These are phyloP conservation scores for Sinosuthora webbiana DNA, from an alignment of 2,113 vertebrate genomes.

Conservation along the genomic window DNA sequence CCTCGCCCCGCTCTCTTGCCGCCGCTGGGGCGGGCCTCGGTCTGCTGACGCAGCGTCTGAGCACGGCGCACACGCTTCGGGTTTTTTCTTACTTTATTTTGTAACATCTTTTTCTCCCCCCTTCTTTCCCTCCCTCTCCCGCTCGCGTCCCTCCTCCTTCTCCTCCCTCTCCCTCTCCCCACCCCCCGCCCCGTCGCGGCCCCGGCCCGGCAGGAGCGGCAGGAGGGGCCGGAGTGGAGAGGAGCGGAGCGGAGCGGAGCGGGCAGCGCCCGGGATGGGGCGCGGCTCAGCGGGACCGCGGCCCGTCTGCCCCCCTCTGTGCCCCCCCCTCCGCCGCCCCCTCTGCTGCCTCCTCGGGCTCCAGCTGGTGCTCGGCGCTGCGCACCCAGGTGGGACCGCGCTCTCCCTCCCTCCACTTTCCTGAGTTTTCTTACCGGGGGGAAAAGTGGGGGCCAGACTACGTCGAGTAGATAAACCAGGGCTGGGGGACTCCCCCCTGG, in stretches of 20 bases:
- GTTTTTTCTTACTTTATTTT: not conserved
- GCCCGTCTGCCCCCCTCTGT: not conserved
- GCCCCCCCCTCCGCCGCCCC: slow-evolving; percentile 5
- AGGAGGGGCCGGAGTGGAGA: not conserved
- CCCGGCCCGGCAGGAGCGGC: not conserved
- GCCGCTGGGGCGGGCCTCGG: not conserved
- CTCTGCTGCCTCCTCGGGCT: slow-evolving; percentile 45
- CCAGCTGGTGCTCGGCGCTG: slow-evolving; percentile 7
- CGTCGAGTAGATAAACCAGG: not conserved
- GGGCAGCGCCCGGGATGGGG: slow-evolving; percentile 32
- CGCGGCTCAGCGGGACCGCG: not conserved
- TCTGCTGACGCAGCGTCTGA: slow-evolving; percentile 68
- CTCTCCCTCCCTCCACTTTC: not conserved
- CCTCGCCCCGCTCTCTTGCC: not conserved
- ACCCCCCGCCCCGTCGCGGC: too few relatives aligned
- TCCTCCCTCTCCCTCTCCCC: not conserved
- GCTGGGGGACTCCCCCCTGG: not conserved
- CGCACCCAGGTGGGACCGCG: slow-evolving; percentile 8
- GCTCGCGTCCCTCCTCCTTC: not conserved
- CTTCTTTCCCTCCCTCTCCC: not conserved
- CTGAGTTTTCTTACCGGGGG: not conserved
- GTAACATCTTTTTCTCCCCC: not conserved
- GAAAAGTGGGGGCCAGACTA: not conserved
- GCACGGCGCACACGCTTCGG: slow-evolving; percentile 47
- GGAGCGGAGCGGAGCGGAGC: not conserved